Evolutionary conservation across 2,888 invertebrate genomes (phyloP).

Genomic region (Dendrolimus pini): DNA sequence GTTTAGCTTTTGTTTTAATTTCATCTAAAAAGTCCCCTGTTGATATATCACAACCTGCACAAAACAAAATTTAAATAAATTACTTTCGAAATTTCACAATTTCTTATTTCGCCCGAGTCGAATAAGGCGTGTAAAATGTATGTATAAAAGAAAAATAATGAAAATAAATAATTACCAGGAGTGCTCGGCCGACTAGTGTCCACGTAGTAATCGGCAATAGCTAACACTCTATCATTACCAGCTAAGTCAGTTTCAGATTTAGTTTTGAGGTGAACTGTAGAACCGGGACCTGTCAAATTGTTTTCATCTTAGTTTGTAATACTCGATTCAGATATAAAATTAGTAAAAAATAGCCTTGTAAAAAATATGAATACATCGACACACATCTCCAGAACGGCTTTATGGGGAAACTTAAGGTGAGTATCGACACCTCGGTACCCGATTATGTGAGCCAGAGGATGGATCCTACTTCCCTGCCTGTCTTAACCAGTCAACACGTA

Average conservation of each 20-base stretch:
- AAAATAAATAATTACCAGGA: slow-evolving; percentile 45
- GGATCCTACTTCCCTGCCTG: too few relatives aligned
- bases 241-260: slow-evolving; percentile 62
- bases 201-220: slow-evolving; percentile 77
- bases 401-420: too few relatives aligned
- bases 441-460: too few relatives aligned
- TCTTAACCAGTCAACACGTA: too few relatives aligned
- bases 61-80: not conserved
- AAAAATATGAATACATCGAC: too few relatives aligned
- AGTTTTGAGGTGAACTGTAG: slow-evolving; percentile 74
- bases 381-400: too few relatives aligned
- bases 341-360: too few relatives aligned
- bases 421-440: too few relatives aligned
- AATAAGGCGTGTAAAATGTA: not conserved
- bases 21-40: slow-evolving; percentile 54
- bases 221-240: slow-evolving; percentile 69
- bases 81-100: not conserved
- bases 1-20: slow-evolving; percentile 29
- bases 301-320: not conserved
- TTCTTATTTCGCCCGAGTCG: too few relatives aligned
- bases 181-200: slow-evolving; percentile 80
- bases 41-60: slow-evolving; percentile 54
- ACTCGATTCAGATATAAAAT: not conserved
- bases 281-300: slow-evolving; percentile 62
- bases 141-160: not conserved